Conservation (phyloP, 2,113 vertebrate species). For the Junco hyemalis region DNA sequence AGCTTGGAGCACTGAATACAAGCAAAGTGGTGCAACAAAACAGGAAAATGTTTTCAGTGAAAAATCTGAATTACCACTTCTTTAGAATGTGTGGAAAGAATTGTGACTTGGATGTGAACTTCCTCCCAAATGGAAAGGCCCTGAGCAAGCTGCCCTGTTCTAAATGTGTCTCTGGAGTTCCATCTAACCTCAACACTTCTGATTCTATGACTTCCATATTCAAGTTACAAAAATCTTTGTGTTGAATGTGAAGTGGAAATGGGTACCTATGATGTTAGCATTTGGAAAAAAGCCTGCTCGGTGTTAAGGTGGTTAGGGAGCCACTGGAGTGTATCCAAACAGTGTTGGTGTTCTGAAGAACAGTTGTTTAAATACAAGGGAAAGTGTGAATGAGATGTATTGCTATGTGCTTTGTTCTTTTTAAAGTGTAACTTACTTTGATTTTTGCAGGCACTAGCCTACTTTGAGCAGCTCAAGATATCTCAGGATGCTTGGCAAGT, state of each 20-base stretch:
- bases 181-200: not conserved
- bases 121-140: not conserved
- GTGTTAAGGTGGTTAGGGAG: not conserved
- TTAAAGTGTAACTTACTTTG: not conserved
- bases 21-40: not conserved
- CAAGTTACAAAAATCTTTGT: not conserved
- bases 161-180: not conserved
- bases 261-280: not conserved
- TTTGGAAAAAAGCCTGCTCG: not conserved
- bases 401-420: not conserved
- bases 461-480: constrained; percentile 97
- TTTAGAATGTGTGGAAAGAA: not conserved
- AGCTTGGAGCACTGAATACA: not conserved
- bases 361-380: not conserved
- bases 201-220: not conserved
- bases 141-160: not conserved
- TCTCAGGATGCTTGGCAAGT: constrained; percentile 96
- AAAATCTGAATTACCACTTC: not conserved
- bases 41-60: not conserved
- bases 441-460: constrained; percentile 86
- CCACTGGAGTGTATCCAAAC: not conserved
- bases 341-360: not conserved
- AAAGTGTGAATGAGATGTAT: not conserved
- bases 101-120: not conserved
- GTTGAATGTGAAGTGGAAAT: not conserved